These are phyloP conservation scores for Panzeria rudis DNA, from an alignment of 2,888 invertebrate species.

Conservation along the genomic window DNA sequence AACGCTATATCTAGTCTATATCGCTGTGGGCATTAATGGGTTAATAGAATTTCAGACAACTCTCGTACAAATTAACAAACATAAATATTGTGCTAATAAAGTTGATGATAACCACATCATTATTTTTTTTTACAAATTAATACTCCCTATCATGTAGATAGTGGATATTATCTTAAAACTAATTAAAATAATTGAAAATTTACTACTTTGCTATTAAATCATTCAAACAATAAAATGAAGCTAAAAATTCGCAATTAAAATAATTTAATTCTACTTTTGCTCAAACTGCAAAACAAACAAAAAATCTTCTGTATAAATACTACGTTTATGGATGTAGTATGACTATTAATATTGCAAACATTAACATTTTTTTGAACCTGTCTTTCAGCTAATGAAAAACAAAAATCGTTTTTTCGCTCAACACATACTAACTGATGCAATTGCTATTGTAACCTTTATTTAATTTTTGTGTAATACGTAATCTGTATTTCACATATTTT, in stretches of 20 bases:
- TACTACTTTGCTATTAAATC: neutral
- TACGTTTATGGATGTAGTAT: too few relatives aligned
- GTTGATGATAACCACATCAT: too few relatives aligned
- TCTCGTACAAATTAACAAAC: too few relatives aligned
- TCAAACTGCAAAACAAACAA: neutral
- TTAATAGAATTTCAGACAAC: too few relatives aligned
- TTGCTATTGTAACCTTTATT: constrained; percentile 32
- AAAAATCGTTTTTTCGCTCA: neutral
- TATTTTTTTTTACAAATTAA: neutral
- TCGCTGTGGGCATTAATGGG: too few relatives aligned
- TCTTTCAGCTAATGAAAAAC: neutral
- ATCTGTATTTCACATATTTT: neutral
- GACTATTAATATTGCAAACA: neutral
- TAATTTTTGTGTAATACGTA: neutral
- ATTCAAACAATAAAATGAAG: neutral
- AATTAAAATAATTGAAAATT: constrained; percentile 19
- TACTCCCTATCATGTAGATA: neutral
- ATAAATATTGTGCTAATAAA: too few relatives aligned
- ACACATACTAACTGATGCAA: neutral
- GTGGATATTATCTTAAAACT: neutral
- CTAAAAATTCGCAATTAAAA: neutral
- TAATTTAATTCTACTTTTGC: constrained; percentile 3
- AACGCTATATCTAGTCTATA: too few relatives aligned
- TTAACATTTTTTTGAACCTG: constrained; percentile 21
- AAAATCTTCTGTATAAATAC: neutral